Evolutionary conservation across 2,888 invertebrate species (phyloP).

Genomic region (Drosophila anceps): DNA sequence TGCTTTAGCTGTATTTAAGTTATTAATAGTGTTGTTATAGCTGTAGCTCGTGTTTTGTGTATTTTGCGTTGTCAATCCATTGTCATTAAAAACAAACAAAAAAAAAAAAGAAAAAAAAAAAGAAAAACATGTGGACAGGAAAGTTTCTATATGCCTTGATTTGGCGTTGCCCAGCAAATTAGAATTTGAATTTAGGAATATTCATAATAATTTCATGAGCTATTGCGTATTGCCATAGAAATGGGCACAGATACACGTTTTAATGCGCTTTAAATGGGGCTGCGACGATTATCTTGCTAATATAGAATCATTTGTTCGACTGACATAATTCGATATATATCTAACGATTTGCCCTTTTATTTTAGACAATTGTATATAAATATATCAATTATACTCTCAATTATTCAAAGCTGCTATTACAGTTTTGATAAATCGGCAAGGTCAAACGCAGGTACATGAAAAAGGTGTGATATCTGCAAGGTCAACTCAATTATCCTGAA

Average conservation of each 20-base stretch:
- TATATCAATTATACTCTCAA: background rate
- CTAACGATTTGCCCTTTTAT: background rate
- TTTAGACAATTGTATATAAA: background rate
- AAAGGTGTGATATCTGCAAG: constrained; percentile 15
- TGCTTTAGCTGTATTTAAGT: constrained; percentile 63
- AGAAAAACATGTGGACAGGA: constrained; percentile 48
- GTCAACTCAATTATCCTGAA: constrained; percentile 15
- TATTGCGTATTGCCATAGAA: constrained; percentile 45
- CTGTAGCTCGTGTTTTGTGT: constrained; percentile 46
- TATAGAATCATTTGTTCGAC: constrained; percentile 12
- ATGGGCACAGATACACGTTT: constrained; percentile 21
- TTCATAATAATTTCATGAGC: constrained; percentile 45
- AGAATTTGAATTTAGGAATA: constrained; percentile 29
- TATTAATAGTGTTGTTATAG: constrained; percentile 75
- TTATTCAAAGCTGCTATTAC: constrained; percentile 6
- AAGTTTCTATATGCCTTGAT: constrained; percentile 42
- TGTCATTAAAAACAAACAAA: constrained; percentile 77
- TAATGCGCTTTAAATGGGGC: constrained; percentile 49
- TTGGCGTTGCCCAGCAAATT: constrained; percentile 44
- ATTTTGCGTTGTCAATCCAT: constrained; percentile 74
- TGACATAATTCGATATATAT: constrained; percentile 1
- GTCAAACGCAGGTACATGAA: constrained; percentile 9
- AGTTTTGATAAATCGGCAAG: constrained; percentile 35
- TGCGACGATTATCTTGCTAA: constrained; percentile 11
- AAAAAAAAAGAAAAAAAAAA: background rate